A percentile compares a stretch with the other conserved stretches of the same genome.
phyloP scores from a whole-genome alignment of 2,113 vertebrate genomes.

The Erpornis zantholeuca region DNA sequence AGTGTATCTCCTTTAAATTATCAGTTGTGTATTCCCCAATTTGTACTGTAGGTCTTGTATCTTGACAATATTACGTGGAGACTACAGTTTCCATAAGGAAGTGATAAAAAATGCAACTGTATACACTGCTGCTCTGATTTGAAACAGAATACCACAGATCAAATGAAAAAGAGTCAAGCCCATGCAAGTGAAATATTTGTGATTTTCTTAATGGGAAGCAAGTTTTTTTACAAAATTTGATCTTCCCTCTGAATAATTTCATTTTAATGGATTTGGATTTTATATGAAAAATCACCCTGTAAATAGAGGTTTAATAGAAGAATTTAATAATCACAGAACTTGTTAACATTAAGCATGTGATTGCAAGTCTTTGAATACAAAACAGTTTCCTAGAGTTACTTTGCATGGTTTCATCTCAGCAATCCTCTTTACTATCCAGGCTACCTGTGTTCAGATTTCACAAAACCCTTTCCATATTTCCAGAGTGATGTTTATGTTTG shows the following conservation, averaged over 20 bases:
- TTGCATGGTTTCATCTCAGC: background rate
- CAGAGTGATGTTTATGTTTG: background rate
- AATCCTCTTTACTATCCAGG: background rate
- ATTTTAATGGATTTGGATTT: background rate
- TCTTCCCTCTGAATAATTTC: background rate
- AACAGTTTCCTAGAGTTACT: background rate
- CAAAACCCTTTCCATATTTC: background rate
- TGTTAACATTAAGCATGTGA: background rate
- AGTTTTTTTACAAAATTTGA: background rate
- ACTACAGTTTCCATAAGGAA: background rate
- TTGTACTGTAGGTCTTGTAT: background rate
- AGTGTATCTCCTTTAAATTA: background rate
- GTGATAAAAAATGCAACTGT: background rate
- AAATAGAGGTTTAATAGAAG: background rate
- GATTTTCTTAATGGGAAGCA: background rate
- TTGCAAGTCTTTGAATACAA: background rate
- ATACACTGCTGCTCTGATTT: background rate
- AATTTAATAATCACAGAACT: background rate
- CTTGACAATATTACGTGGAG: accelerated
- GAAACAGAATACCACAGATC: background rate
- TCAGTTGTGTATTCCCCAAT: background rate
- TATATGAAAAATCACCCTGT: background rate
- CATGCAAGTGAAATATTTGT: background rate
- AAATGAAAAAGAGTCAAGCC: background rate
- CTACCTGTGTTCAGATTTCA: background rate